Evolutionary conservation across 2,113 vertebrate genomes (phyloP).

Genomic region (Lonchura striata): DNA sequence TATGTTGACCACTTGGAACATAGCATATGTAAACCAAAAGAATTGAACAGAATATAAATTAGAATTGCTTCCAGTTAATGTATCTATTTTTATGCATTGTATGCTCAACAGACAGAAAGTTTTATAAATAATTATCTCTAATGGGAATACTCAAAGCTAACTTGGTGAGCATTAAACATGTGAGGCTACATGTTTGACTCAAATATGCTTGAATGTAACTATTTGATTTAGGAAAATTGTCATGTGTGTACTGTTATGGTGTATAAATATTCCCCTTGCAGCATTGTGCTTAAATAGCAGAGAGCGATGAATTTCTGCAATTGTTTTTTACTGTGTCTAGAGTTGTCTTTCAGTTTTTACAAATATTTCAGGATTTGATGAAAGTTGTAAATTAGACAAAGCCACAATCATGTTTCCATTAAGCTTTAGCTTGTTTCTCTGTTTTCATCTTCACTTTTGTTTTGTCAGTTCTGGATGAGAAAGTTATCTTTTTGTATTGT

Average conservation of each 20-base stretch:
- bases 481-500: neutral
- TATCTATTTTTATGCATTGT: slow-evolving; percentile 57
- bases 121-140: slow-evolving; percentile 49
- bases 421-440: neutral
- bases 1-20: slow-evolving; percentile 55
- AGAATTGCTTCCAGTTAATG: slow-evolving; percentile 53
- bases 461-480: neutral
- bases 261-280: neutral
- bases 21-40: slow-evolving; percentile 40
- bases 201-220: neutral
- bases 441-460: neutral
- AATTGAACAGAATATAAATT: slow-evolving; percentile 52
- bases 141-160: slow-evolving; percentile 29
- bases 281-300: neutral
- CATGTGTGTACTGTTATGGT: neutral
- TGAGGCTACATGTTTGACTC: neutral
- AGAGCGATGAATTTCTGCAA: neutral
- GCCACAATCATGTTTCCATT: neutral
- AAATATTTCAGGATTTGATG: neutral
- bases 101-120: slow-evolving; percentile 10
- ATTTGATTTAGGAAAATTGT: slow-evolving; percentile 55
- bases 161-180: slow-evolving; percentile 12
- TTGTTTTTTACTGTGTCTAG: neutral
- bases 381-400: neutral
- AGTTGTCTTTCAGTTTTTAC: neutral